Base-by-base conservation (phyloP, 2,113 vertebrate species). In the Riparia riparia region DNA sequence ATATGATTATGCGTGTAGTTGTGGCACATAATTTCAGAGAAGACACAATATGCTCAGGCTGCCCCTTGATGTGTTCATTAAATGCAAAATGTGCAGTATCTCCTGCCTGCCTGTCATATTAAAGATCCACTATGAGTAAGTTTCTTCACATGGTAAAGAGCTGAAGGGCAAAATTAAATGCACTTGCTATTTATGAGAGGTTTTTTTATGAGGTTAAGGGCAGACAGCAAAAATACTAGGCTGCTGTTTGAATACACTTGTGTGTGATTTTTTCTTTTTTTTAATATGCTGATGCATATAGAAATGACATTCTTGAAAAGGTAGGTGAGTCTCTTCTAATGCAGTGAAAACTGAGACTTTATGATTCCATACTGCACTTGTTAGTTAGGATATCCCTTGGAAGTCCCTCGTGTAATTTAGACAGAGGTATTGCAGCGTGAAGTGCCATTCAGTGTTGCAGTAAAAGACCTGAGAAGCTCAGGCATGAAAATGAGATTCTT, bases 341-440 rank as follows among this genome's bases (percentile, higher is more conserved):
- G 20, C 60, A 71, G 51, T 61, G 61, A 44, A 78, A 93, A 60
- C 3, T 7, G 32, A 41, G 60, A 53, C 32, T 86, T 58, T 3
- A 12, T 22, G 42, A 29, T 66, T 14, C 10, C 31, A 6, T 49
- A 17, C 54, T 86, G 41, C 12, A 51, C 44, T 60, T 74, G n/a
- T 7, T 51, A 42, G 17, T 11, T 34, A 32, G 58, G 34, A 17
- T 70, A 17, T 66, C 6, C 31, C 8, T 29, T 45, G 51, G 17
- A 58, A 86, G 39, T 44, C 64, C 25, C 49, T 85, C 1, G 1
- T 25, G 25, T 81, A 34, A 37, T 31, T 61, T 57, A 20, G 24
- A 26, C 53, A 51, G 54, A 18, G 66, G 5, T 45, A 26, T 0
- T 9, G 4, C 31, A 53, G 41, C 24, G 17, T 1, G 1, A 60